These are phyloP conservation scores for Propithecus deckenii DNA, from an alignment of 2,797 vertebrate genomes.

Conservation along the genomic window DNA sequence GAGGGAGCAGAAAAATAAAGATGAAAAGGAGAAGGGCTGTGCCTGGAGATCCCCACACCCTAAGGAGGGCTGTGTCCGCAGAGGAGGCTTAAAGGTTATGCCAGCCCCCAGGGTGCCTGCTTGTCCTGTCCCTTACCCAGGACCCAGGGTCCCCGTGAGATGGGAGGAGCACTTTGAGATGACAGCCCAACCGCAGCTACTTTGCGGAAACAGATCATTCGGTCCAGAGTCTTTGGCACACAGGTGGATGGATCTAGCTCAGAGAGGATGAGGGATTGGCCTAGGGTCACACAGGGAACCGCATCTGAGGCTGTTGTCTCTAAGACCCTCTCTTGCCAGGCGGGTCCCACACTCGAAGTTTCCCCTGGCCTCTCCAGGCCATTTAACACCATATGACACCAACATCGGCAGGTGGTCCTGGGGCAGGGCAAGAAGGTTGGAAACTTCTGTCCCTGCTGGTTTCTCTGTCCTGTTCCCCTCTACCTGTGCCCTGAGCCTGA, in stretches of 20 bases:
- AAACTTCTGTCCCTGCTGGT: not conserved
- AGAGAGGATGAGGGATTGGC: not conserved
- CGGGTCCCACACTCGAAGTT: not conserved
- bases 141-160: not conserved
- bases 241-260: not conserved
- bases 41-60: constrained; percentile 70
- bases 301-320: not conserved
- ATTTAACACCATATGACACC: not conserved
- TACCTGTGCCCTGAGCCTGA: not conserved
- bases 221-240: not conserved
- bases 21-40: constrained; percentile 79
- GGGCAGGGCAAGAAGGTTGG: not conserved
- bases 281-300: constrained; percentile 24
- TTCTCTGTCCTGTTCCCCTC: not conserved
- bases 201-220: not conserved
- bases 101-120: constrained; percentile 3
- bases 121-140: not conserved
- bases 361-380: not conserved
- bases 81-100: constrained; percentile 78
- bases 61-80: constrained; percentile 71
- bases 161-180: not conserved
- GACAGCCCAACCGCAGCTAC: not conserved
- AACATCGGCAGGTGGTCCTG: not conserved
- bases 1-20: constrained; percentile 83
- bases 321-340: not conserved